These are phyloP conservation scores for Subanguina moxae DNA, from an alignment of 1,140 invertebrate genomes.

Conservation along the genomic window DNA sequence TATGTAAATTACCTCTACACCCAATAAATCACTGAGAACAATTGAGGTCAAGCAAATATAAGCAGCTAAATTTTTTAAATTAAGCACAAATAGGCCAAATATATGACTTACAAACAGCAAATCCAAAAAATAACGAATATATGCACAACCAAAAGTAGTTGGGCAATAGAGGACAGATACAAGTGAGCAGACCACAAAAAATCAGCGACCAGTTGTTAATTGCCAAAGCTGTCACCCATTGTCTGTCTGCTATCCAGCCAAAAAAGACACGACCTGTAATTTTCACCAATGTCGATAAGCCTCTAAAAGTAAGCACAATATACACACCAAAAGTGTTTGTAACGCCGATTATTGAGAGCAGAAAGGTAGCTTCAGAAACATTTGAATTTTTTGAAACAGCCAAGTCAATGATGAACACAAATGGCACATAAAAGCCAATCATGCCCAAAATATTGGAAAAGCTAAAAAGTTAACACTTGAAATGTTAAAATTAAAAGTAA, in stretches of 20 bases:
- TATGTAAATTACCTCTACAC: not conserved
- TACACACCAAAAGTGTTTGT: conserved; percentile 73
- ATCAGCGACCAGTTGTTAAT: conserved; percentile 85
- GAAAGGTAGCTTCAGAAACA: conserved; percentile 65
- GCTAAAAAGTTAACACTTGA: conserved; percentile 74
- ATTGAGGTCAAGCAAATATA: conserved; percentile 96
- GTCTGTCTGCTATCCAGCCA: conserved; percentile 64
- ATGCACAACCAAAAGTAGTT: conserved; percentile 73
- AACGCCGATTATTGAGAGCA: conserved; percentile 83
- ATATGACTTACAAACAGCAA: conserved; percentile 80
- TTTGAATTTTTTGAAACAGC: conserved; percentile 49
- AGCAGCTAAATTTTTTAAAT: conserved; percentile 69
- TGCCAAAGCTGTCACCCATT: conserved; percentile 75
- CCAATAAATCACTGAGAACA: conserved; percentile 72
- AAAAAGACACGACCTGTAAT: conserved; percentile 61
- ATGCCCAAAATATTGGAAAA: conserved; percentile 88
- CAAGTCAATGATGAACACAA: conserved; percentile 72
- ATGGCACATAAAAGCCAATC: conserved; percentile 93
- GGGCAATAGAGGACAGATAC: conserved; percentile 76
- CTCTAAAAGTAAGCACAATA: conserved; percentile 3
- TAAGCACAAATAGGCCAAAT: conserved; percentile 10
- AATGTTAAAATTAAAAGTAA: no score
- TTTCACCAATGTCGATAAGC: not conserved
- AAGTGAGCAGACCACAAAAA: conserved; percentile 79
- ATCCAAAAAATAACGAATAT: conserved; percentile 84